These are phyloP conservation scores for Parnassius mnemosyne DNA, from an alignment of 2,888 invertebrate species.

Conservation along the genomic window DNA sequence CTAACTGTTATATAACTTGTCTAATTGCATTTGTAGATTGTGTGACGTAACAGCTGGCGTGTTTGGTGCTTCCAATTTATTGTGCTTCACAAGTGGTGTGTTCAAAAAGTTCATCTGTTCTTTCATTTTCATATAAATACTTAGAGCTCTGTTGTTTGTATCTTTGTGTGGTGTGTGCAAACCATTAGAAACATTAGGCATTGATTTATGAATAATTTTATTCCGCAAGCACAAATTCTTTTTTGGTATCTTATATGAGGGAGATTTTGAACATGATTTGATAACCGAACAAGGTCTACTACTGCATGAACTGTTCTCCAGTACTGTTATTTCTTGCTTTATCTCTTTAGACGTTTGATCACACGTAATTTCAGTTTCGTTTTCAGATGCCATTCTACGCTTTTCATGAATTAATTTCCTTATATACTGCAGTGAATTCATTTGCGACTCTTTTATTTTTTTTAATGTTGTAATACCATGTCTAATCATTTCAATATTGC, in stretches of 20 bases:
- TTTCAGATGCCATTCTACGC: neutral
- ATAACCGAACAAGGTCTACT: constrained; percentile 50
- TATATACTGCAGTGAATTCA: constrained; percentile 50
- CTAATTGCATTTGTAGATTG: constrained; percentile 65
- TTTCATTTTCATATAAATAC: constrained; percentile 68
- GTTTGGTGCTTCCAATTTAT: constrained; percentile 38
- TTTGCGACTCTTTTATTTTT: constrained; percentile 51
- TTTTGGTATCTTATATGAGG: constrained; percentile 65
- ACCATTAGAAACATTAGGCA: constrained; percentile 52
- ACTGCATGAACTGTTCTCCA: constrained; percentile 33
- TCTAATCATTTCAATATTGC: constrained; percentile 54
- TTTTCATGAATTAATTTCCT: constrained; percentile 43
- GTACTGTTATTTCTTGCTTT: constrained; percentile 32
- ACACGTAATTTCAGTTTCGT: constrained; percentile 44
- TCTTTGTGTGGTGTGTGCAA: constrained; percentile 48
- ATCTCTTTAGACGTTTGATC: constrained; percentile 35
- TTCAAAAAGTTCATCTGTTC: constrained; percentile 62
- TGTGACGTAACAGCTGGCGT: constrained; percentile 63
- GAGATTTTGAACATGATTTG: constrained; percentile 49
- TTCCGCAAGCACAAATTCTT: constrained; percentile 56
- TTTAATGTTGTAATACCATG: constrained; percentile 47
- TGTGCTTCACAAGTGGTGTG: constrained; percentile 54
- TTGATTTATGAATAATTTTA: constrained; percentile 54
- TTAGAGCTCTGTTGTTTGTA: constrained; percentile 49
- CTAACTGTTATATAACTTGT: constrained; percentile 59